A percentile compares a stretch with the other conserved stretches of the same genome.
phyloP scores from a whole-genome alignment of 2,888 invertebrate species.

The Julus scandinavius region DNA sequence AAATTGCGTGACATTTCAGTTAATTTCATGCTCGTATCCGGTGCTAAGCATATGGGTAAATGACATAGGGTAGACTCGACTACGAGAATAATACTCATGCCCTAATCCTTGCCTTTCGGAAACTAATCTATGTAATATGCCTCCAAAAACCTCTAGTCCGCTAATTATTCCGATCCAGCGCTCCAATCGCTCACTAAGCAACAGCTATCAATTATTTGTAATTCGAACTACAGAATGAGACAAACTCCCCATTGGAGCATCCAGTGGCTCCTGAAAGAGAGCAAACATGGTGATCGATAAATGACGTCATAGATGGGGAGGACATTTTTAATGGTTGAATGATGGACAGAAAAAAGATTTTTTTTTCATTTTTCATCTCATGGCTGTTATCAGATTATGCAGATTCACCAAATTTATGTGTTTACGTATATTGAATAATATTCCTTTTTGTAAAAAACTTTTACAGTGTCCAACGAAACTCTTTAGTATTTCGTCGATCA shows the following conservation, averaged over 20 bases:
- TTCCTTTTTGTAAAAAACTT: too few relatives aligned
- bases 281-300: too few relatives aligned
- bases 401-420: too few relatives aligned
- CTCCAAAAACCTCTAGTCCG: not conserved
- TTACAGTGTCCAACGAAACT: too few relatives aligned
- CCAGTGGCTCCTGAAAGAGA: too few relatives aligned
- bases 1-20: not conserved
- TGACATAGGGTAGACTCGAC: not conserved
- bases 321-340: not conserved
- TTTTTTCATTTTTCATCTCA: not conserved
- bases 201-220: conserved; percentile 3
- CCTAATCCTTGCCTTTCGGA: not conserved
- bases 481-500: too few relatives aligned
- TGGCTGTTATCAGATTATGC: too few relatives aligned
- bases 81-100: not conserved
- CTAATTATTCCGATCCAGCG: conserved; percentile 5
- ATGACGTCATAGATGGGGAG: too few relatives aligned
- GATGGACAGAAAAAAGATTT: not conserved
- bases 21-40: not conserved
- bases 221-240: not conserved
- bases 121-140: not conserved
- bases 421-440: too few relatives aligned
- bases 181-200: conserved; percentile 7
- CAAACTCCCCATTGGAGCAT: too few relatives aligned
- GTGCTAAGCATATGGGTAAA: not conserved